These are phyloP conservation scores for Eira barbara DNA, from an alignment of 2,113 vertebrate genomes.

Conservation along the genomic window DNA sequence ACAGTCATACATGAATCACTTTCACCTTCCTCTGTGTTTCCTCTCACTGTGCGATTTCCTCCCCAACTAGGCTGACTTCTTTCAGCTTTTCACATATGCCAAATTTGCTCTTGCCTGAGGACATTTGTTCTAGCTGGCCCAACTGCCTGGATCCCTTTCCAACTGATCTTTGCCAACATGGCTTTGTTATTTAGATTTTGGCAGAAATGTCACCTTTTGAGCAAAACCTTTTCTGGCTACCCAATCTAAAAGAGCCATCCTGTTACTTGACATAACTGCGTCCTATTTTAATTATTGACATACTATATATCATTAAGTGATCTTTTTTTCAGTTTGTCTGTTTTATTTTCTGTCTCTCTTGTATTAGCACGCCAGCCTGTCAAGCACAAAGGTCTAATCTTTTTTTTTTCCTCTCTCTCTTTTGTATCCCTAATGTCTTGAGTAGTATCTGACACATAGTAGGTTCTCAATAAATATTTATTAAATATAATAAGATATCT, in stretches of 20 bases:
- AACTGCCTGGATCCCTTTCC: not conserved
- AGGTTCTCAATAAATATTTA: not conserved
- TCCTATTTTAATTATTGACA: not conserved
- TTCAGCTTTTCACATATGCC: not conserved
- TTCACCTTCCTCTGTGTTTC: not conserved
- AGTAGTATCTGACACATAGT: not conserved
- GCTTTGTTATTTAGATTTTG: conserved; percentile 16
- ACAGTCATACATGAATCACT: not conserved
- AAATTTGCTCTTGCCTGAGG: not conserved
- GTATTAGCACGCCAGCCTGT: not conserved
- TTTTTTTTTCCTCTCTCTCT: not conserved
- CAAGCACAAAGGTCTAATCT: not conserved
- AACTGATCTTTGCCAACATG: not conserved
- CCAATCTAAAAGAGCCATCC: not conserved
- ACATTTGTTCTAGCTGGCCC: not conserved
- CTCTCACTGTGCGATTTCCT: not conserved
- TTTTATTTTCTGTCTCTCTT: not conserved
- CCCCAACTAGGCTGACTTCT: not conserved
- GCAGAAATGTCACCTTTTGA: not conserved
- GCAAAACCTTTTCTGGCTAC: not conserved
- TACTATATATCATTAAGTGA: not conserved
- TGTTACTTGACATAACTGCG: not conserved
- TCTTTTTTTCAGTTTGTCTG: not conserved
- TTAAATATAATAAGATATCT: not conserved
- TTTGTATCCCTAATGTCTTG: not conserved